Percentiles rank a stretch among this genome's conserved stretches.
phyloP scores from a whole-genome alignment of 2,888 invertebrate species.

The Rhyacophila evoluta region DNA sequence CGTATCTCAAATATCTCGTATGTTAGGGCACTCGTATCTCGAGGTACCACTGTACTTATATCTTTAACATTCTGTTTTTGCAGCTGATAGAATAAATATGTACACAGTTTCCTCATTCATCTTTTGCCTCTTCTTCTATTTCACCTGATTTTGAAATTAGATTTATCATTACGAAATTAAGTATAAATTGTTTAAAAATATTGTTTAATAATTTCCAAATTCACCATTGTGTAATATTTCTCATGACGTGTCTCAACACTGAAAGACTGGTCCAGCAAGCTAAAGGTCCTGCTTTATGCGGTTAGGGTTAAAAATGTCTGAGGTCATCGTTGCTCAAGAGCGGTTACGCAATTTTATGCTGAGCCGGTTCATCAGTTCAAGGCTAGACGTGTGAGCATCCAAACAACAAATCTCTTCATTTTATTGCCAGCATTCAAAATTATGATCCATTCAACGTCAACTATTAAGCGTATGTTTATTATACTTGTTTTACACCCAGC shows the following conservation, averaged over 20 bases:
- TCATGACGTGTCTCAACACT: background rate
- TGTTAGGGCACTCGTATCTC: conserved; percentile 28
- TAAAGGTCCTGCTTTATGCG: background rate
- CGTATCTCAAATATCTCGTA: conserved; percentile 29
- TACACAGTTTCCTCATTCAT: too few relatives aligned
- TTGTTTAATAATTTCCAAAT: background rate
- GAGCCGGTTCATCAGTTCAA: conserved; percentile 8
- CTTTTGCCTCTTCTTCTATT: too few relatives aligned
- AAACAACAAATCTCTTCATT: background rate
- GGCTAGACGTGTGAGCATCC: background rate
- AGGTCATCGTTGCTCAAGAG: background rate
- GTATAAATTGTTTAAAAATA: too few relatives aligned
- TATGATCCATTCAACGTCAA: background rate
- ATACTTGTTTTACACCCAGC: background rate
- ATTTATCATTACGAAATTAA: too few relatives aligned
- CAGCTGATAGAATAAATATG: too few relatives aligned
- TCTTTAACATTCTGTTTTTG: too few relatives aligned
- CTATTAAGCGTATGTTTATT: background rate
- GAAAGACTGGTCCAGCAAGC: background rate
- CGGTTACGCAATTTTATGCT: background rate
- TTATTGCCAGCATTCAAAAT: conserved; percentile 21
- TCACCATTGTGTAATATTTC: background rate
- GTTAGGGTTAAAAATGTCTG: background rate
- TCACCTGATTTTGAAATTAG: too few relatives aligned
- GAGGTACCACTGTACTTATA: conserved; percentile 26